phyloP scores from a whole-genome alignment of 2,113 vertebrate species.

The Tetraodon nigroviridis region DNA sequence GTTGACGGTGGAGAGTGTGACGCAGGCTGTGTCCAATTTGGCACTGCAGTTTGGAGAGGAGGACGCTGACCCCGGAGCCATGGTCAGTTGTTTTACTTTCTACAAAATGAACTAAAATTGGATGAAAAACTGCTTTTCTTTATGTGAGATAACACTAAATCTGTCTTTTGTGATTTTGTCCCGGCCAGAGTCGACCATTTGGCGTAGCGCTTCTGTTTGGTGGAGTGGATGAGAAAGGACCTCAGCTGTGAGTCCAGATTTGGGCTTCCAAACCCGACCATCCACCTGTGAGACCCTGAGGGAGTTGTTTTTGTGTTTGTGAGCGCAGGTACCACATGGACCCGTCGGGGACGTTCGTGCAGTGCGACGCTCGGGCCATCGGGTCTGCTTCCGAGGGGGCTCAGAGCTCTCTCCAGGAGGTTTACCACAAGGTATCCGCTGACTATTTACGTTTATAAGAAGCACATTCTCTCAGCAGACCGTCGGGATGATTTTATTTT shows the following conservation, averaged over 20 bases:
- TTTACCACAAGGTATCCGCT: constrained; percentile 91
- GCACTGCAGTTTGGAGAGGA: constrained; percentile 98
- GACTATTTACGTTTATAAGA: not conserved
- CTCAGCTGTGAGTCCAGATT: constrained; percentile 85
- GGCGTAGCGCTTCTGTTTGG: constrained; percentile 95
- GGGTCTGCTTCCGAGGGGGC: constrained; percentile 97
- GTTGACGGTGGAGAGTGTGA: constrained; percentile 98
- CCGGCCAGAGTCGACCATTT: constrained; percentile 88
- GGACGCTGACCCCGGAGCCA: constrained; percentile 95
- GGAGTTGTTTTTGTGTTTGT: not conserved
- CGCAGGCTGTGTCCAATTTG: constrained; percentile 96
- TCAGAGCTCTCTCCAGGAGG: constrained; percentile 96
- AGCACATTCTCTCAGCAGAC: not conserved
- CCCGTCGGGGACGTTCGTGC: constrained; percentile 96
- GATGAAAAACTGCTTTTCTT: not conserved
- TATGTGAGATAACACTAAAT: not conserved
- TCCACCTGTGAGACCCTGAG: too few relatives aligned
- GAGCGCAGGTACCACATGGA: constrained; percentile 93
- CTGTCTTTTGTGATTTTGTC: not conserved
- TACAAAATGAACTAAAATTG: not conserved
- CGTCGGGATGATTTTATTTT: not conserved
- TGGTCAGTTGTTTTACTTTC: constrained; percentile 72
- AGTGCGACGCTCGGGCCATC: constrained; percentile 96
- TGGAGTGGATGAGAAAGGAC: constrained; percentile 96
- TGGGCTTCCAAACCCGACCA: not conserved